Evolutionary conservation across 35 echinoderm and acorn worm genomes (phyloP).

Genomic region (Nesometra sesokonis): DNA sequence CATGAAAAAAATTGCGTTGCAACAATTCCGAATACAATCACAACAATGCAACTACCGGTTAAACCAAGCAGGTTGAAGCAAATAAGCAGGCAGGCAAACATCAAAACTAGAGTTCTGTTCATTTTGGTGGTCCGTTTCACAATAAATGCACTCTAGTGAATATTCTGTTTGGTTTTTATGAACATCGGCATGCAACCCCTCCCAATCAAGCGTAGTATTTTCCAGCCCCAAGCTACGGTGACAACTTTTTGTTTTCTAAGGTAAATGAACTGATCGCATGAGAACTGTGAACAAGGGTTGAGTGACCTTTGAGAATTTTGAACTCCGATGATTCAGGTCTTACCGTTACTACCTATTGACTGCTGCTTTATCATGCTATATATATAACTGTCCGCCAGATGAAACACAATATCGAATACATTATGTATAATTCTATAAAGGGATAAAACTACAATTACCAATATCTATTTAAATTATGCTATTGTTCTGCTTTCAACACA

Average conservation of each 20-base stretch:
- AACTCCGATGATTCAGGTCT: not conserved
- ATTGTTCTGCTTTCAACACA: too few species aligned
- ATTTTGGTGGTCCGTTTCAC: not conserved
- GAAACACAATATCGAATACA: not conserved
- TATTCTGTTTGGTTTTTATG: not conserved
- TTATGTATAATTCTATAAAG: too few species aligned
- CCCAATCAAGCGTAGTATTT: too few species aligned
- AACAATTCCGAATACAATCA: not conserved
- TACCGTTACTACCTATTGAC: not conserved
- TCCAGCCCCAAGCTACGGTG: not conserved
- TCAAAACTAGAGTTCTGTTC: not conserved
- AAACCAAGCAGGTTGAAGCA: not conserved
- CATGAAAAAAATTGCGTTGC: not conserved
- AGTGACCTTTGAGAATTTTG: not conserved
- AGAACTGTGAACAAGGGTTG: not conserved
- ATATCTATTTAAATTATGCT: too few species aligned
- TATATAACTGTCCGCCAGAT: not conserved
- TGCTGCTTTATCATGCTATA: not conserved
- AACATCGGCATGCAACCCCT: not conserved
- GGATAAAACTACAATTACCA: too few species aligned
- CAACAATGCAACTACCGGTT: not conserved
- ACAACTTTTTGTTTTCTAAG: not conserved
- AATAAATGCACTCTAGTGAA: not conserved
- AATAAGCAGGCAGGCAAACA: not conserved
- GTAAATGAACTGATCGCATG: not conserved